These are phyloP conservation scores for Apolygus lucorum DNA, from an alignment of 1,140 invertebrate species.

Conservation along the genomic window DNA sequence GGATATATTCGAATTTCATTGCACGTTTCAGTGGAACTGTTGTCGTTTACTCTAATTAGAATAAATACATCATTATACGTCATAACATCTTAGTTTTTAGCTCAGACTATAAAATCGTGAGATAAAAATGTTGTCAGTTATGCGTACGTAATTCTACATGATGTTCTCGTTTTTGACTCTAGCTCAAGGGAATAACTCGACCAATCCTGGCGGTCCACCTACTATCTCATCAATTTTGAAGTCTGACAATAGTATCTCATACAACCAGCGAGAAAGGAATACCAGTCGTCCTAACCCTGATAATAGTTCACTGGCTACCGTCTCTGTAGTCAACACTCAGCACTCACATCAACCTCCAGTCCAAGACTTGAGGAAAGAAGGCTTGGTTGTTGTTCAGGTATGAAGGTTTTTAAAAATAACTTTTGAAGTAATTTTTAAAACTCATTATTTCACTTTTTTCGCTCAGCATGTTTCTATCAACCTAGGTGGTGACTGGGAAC, in stretches of 20 bases:
- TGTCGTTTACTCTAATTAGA: no score
- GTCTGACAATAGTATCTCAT: constrained; percentile 38
- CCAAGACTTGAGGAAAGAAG: constrained; percentile 35
- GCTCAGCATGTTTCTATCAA: no score
- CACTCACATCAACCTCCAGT: constrained; percentile 34
- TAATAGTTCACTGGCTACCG: constrained; percentile 47
- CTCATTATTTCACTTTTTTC: background rate
- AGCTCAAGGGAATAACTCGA: constrained; percentile 35
- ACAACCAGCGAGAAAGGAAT: constrained; percentile 23
- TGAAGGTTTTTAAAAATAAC: no score
- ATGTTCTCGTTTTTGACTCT: no score
- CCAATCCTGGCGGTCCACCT: constrained; percentile 44
- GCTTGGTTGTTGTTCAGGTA: constrained; percentile 37
- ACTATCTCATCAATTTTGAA: constrained; percentile 58
- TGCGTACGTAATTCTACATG: no score
- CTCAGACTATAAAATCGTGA: no score
- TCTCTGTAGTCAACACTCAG: constrained; percentile 54
- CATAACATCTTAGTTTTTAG: no score
- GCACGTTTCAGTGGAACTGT: no score
- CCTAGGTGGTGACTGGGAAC: constrained; percentile 31
- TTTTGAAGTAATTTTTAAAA: no score
- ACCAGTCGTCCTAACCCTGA: background rate
- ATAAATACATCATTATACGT: no score
- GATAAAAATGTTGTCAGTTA: no score
- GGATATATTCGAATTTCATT: no score